Base-by-base conservation (phyloP, 1,140 invertebrate species). In the Procambarus virginalis region DNA sequence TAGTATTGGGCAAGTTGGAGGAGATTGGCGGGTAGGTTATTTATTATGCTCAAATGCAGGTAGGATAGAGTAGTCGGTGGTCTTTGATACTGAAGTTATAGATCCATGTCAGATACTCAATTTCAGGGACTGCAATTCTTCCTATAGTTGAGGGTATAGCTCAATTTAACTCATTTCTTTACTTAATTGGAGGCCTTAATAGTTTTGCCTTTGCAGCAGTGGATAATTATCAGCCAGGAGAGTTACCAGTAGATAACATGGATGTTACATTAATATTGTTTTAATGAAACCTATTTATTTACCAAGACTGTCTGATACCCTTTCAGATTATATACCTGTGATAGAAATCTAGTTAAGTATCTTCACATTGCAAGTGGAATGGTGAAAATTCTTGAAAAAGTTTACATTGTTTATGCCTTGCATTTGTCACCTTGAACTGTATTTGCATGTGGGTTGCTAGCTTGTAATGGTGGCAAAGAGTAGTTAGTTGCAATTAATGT, bases 401-500 rank as follows among this genome's bases (percentile, higher is more conserved):
- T 73, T 14, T 5, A 2, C 0, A 73, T 34, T 73, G 4, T n/a
- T 78, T 22, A 49, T 78, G 4, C 76, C 76, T 55, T 48, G 76
- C 49, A 55, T 78, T 12, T 55, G 49, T 49, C 46, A 78, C 49
- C 49, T 78, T 49, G 76, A 49, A 78, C 76, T 49, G 46, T 20
- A 77, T 48, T 78, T 12, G 4, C 46, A 34, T 8, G 6, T 73
- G 68, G 68, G n/a, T 73, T 78, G 45, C 14, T 48, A 10, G 46
- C 46, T 49, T 12, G 20, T 49, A 78, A 4, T 9, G 17, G 17
- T 48, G 46, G 76, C 76, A 45, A 10, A 48, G 49, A 48, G 6
- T 78, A 14, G 46, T 49, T 46, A 76, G 51, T 46, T 73, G 48
- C 20, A 20, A 83, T 60, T 9, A 58, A 83, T 83, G 88, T 89